phyloP scores from a whole-genome alignment of 2,888 invertebrate genomes.

The Rhyacophila evoluta region DNA sequence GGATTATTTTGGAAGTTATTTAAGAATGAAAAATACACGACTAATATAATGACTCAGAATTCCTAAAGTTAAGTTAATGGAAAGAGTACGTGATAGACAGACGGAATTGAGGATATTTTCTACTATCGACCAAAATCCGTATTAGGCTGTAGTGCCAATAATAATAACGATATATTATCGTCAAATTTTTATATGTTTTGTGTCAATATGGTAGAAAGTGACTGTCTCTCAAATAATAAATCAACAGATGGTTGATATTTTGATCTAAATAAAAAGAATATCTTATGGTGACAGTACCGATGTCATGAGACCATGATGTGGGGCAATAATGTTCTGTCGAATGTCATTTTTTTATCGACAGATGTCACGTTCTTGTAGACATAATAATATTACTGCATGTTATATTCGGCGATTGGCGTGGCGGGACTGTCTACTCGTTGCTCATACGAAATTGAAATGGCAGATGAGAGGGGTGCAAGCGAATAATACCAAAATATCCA shows the following conservation, averaged over 20 bases:
- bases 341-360: conserved; percentile 5
- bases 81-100: too few relatives aligned
- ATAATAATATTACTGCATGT: conserved; percentile 6
- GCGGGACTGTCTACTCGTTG: not conserved
- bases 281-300: not conserved
- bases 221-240: not conserved
- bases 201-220: too few relatives aligned
- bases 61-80: too few relatives aligned
- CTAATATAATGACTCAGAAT: too few relatives aligned
- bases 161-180: too few relatives aligned
- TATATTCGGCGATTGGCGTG: not conserved
- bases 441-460: not conserved
- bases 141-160: too few relatives aligned
- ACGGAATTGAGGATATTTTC: too few relatives aligned
- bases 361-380: not conserved
- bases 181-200: too few relatives aligned
- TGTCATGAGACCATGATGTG: not conserved
- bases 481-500: too few relatives aligned
- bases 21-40: too few relatives aligned
- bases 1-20: too few relatives aligned
- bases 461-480: not conserved
- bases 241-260: not conserved
- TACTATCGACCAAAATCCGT: too few relatives aligned
- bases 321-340: not conserved
- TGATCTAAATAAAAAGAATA: not conserved